Evolutionary conservation across 1,140 invertebrate genomes (phyloP), one percentile per base, ranked within the genome.

Genomic region (Neodiprion lecontei): DNA sequence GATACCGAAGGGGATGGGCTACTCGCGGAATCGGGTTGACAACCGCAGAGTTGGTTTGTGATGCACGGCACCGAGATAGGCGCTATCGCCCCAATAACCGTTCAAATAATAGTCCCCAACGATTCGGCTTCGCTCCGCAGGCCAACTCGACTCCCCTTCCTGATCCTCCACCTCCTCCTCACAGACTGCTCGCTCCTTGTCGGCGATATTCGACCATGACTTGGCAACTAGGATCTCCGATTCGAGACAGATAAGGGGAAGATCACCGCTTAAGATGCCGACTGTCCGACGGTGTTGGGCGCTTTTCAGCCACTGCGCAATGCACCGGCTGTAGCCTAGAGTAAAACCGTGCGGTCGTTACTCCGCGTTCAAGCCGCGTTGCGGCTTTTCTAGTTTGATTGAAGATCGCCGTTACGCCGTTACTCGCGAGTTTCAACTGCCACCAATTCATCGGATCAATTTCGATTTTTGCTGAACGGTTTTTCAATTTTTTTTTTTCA

Each of bases 31-130:
- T 82, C 80, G 81, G 79, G 78, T 70, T 85, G 84, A 84, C 84
- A 85, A 84, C 78, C 79, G 84, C 84, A 79, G 83, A 85, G 83
- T 85, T 80, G 81, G 78, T 78, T 74, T 48, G 81, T 85, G 84
- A 84, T 84, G 82, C 81, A 84, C 84, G 83, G 77, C 76, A 76
- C 70, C 23, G 72, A 83, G 84, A 85, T 85, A 85, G 79, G 82
- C 80, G 83, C 78, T 85, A 84, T 85, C 84, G 78, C 80, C 80
- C 82, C 82, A 85, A 85, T 85, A 85, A 84, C 84, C 81, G 80
- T 84, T 84, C 82, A 78, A 84, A 84, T 84, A 84, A 85, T 85
- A 83, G 81, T 80, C 76, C 28, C 78, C n/a, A 61, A 12, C 53
- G 28, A 40, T 40, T 40, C 28, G 11, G 53, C 5, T 9, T 77